These are phyloP conservation scores for Dryococelus australis DNA, from an alignment of 2,888 invertebrate species.

Conservation along the genomic window DNA sequence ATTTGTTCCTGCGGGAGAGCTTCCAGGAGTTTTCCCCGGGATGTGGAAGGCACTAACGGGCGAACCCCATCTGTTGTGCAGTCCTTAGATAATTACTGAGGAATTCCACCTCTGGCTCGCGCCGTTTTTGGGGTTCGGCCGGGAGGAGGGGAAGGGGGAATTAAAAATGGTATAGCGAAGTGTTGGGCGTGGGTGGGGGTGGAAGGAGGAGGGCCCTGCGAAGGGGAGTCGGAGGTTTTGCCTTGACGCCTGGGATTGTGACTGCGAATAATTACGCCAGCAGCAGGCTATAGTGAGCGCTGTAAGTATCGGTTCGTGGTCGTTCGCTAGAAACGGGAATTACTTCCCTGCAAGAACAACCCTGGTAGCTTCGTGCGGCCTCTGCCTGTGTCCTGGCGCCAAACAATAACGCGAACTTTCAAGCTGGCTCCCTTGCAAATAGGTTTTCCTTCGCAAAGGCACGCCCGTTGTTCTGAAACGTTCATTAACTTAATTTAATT, in stretches of 20 bases:
- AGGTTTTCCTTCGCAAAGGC: too few species aligned
- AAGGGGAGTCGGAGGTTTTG: background rate
- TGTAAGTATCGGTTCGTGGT: background rate
- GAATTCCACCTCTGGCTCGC: conserved; percentile 9
- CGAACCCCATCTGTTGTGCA: conserved; percentile 4
- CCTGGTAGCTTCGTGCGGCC: background rate
- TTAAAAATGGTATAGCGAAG: conserved; percentile 16
- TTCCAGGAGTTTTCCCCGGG: conserved; percentile 16
- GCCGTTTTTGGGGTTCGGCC: background rate
- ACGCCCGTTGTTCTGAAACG: too few species aligned
- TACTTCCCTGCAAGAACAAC: conserved; percentile 6
- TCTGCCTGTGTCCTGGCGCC: background rate
- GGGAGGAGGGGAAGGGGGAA: background rate
- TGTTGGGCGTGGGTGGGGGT: background rate
- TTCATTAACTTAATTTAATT: background rate
- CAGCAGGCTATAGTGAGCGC: background rate
- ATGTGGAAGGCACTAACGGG: conserved; percentile 9
- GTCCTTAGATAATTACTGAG: conserved; percentile 16
- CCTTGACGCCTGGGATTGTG: conserved; percentile 2
- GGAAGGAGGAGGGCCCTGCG: background rate
- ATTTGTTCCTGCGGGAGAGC: conserved; percentile 11
- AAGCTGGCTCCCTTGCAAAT: background rate
- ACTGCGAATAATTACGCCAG: conserved; percentile 8
- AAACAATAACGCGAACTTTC: background rate
- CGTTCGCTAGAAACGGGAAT: background rate